These are phyloP conservation scores for Eulemur coronatus DNA, from an alignment of 2,797 vertebrate genomes.

Conservation along the genomic window DNA sequence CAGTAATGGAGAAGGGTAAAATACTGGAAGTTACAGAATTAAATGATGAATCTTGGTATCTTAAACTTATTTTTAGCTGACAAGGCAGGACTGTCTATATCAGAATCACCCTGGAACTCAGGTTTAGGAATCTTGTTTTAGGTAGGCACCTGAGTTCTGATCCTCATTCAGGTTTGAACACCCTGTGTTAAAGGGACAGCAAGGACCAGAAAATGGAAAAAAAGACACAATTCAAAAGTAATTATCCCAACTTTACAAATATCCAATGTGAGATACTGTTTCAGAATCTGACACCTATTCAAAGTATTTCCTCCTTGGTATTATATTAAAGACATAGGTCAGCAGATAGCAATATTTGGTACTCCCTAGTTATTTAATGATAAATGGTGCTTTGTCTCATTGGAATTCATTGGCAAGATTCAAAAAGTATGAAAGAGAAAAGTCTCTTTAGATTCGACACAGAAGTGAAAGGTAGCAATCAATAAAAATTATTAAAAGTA, in stretches of 20 bases:
- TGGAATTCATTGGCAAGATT: constrained; percentile 26
- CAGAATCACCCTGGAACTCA: not conserved
- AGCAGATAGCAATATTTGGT: constrained; percentile 1
- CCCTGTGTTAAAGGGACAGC: not conserved
- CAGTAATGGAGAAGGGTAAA: not conserved
- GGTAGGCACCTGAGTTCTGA: not conserved
- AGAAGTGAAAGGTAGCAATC: constrained; percentile 16
- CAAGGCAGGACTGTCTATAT: not conserved
- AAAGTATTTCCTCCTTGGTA: not conserved
- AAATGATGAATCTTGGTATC: not conserved
- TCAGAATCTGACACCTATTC: not conserved
- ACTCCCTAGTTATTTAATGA: constrained; percentile 21
- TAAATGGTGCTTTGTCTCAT: not conserved
- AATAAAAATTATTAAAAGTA: constrained; percentile 22
- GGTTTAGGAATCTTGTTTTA: constrained; percentile 1
- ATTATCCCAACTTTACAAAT: not conserved
- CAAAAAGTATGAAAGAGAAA: not conserved
- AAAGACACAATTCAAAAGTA: not conserved
- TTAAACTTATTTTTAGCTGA: not conserved
- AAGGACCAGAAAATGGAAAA: not conserved
- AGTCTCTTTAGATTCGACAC: not conserved
- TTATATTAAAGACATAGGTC: not conserved
- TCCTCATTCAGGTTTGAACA: not conserved
- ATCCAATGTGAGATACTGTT: not conserved
- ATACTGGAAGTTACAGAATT: not conserved